Evolutionary conservation across 2,797 vertebrate genomes (phyloP).

Genomic region (Trichosurus vulpecula): DNA sequence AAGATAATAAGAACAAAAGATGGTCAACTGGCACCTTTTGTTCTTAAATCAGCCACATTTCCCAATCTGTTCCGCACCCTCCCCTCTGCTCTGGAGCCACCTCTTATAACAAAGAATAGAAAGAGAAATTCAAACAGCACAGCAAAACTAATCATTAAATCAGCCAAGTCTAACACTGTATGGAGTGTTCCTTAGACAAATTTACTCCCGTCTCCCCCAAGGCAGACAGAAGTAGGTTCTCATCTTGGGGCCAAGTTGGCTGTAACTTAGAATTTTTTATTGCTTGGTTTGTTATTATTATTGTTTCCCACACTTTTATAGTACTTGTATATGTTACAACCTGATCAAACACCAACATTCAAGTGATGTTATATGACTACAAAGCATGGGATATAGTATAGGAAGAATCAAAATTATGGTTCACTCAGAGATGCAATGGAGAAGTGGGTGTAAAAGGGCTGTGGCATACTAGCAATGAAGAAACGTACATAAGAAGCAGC

Average conservation of each 20-base stretch:
- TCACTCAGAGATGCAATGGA: background rate
- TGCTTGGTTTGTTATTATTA: background rate
- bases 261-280: background rate
- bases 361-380: background rate
- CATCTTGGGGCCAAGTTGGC: background rate
- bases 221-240: background rate
- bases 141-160: background rate
- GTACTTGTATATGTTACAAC: background rate
- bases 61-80: background rate
- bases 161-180: background rate
- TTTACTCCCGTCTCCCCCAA: background rate
- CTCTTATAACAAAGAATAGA: background rate
- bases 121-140: background rate
- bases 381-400: background rate
- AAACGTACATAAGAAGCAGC: background rate
- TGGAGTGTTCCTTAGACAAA: background rate
- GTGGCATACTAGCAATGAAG: background rate
- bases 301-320: background rate
- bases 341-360: background rate
- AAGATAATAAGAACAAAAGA: background rate
- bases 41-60: background rate
- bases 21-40: background rate
- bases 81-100: background rate
- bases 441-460: background rate
- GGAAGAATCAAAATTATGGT: background rate